Evolutionary conservation across 30 jellyfish, hydroid and myxozoan genomes (phyloP), one percentile per base, ranked within the genome.

Genomic region (Mastigias papua): DNA sequence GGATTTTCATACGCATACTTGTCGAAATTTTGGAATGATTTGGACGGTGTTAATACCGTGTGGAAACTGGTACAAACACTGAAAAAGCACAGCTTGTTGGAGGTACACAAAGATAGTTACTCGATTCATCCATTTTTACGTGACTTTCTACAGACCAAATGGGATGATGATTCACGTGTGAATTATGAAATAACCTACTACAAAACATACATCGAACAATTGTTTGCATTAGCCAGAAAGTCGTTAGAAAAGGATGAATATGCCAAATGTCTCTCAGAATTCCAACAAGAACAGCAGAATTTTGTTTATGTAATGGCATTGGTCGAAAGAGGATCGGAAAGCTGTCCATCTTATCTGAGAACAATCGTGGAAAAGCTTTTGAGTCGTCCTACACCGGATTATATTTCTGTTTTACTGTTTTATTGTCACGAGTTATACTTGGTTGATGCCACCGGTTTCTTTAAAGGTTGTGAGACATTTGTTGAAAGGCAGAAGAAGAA

Each of bases 41-140:
- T 62, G 13, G 50, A 25, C 0, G 27, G 27, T 6, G 16, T 6
- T 25, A 54, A 54, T 3, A 23, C 8, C 19, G 17, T 33, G 48
- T 61, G 73, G 22, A 62, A 34, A 37, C 25, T 34, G 23, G n/a
- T 80, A 10, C 19, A 63, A 17, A 15, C 13, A 19, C 28, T 80
- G 61, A 62, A 27, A 13, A 34, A 37, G 54, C 67, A 80, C n/a
- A 78, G 81, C 21, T 64, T 80, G 69, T 29, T 64, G 69, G 21
- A 26, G 10, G 15, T 11, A 1, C 16, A 46, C 46, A 19, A 6
- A 26, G 61, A 28, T 16, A 33, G 4, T 11, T 80, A 34, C 68
- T 0, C 30, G 37, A 61, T 80, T 23, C 90, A 80, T 63, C 90
- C 90, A 20, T 64, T 32, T 29, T 50, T 80, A n/a, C 70, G 57